Conservation (phyloP, 2,888 invertebrate species). For the Eugnorisma glareosa region DNA sequence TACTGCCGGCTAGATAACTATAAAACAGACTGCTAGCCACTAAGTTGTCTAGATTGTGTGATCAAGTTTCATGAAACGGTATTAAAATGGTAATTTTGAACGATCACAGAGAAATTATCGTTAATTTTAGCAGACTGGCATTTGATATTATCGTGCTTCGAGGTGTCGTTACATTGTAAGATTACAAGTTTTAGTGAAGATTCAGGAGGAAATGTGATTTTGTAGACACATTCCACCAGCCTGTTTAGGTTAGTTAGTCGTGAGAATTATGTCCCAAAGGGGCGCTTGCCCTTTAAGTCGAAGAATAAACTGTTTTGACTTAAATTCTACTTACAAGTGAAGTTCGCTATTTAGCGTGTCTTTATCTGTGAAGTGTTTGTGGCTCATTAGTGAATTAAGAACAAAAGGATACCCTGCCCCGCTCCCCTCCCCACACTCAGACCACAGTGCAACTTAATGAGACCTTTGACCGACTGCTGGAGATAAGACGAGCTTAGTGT, state of each 20-base stretch:
- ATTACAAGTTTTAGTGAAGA: background rate
- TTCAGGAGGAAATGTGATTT: background rate
- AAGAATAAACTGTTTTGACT: background rate
- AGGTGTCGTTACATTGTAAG: background rate
- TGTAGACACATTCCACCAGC: background rate
- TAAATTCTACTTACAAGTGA: constrained; percentile 14
- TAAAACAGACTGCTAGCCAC: background rate
- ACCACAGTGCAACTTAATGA: constrained; percentile 22
- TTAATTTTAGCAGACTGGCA: background rate
- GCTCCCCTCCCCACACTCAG: too few species aligned
- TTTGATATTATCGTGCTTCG: constrained; percentile 15
- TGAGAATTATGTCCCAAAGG: background rate
- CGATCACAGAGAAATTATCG: constrained; percentile 20
- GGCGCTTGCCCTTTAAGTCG: background rate
- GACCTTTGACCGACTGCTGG: constrained; percentile 20
- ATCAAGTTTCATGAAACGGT: constrained; percentile 23
- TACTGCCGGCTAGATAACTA: constrained; percentile 9
- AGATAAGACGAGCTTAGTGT: constrained; percentile 15
- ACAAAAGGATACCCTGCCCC: constrained; percentile 20
- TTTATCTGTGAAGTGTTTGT: constrained; percentile 26
- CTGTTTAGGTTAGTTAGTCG: background rate
- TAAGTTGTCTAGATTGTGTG: constrained; percentile 11
- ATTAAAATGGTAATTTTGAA: constrained; percentile 31
- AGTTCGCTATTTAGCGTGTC: constrained; percentile 13
- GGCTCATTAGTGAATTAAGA: constrained; percentile 50